Conservation (phyloP, 2,797 vertebrate species). For the Lithobates pipiens region DNA sequence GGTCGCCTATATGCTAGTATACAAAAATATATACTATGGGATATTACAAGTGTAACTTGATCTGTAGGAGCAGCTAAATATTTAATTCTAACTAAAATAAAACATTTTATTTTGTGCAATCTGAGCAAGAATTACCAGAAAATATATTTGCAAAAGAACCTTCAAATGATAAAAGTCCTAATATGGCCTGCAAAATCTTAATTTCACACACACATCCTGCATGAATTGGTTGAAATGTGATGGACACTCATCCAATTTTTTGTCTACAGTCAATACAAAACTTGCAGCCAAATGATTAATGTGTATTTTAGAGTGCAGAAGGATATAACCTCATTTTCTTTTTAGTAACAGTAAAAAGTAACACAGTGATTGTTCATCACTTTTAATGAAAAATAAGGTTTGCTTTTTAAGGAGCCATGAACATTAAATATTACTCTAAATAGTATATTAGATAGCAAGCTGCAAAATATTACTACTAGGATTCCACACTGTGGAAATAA, state of each 20-base stretch:
- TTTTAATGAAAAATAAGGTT: constrained; percentile 38
- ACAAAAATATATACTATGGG: constrained; percentile 55
- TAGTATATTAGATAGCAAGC: constrained; percentile 22
- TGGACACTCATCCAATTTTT: not conserved
- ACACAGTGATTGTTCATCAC: constrained; percentile 12
- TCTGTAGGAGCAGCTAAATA: constrained; percentile 35
- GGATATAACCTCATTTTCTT: not conserved
- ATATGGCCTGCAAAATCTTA: not conserved
- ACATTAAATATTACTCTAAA: constrained; percentile 33
- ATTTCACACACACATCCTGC: too few relatives aligned
- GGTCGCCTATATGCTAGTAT: not conserved
- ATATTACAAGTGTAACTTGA: constrained; percentile 32
- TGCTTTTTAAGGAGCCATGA: not conserved
- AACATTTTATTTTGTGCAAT: constrained; percentile 63
- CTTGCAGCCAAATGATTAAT: too few relatives aligned
- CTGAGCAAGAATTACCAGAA: constrained; percentile 50
- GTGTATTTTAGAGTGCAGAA: not conserved
- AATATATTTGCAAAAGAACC: not conserved
- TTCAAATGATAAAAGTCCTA: too few relatives aligned
- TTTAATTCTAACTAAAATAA: constrained; percentile 65
- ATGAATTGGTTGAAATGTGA: not conserved
- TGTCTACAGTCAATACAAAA: not conserved
- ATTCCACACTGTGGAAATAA: constrained; percentile 62
- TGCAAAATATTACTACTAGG: constrained; percentile 34
- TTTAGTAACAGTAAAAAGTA: not conserved